A percentile compares a stretch with the other conserved stretches of the same genome.
These are phyloP conservation scores for Oreonectes daqikongensis DNA, from an alignment of 2,797 vertebrate genomes.

Conservation along the genomic window DNA sequence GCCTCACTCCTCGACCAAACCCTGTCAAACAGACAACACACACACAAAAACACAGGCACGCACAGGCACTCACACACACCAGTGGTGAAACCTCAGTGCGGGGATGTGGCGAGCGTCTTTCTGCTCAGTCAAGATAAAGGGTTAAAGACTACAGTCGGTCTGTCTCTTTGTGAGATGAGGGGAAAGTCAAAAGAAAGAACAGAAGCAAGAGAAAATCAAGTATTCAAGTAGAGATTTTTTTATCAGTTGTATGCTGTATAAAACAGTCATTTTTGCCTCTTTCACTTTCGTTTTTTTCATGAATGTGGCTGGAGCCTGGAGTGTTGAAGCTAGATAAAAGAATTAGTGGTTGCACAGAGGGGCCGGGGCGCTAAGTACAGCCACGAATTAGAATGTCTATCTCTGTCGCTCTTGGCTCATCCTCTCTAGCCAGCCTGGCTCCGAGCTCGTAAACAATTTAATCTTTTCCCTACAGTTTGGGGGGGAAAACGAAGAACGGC, in stretches of 20 bases:
- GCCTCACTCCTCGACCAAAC: slow-evolving; percentile 60
- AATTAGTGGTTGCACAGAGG: slow-evolving; percentile 95
- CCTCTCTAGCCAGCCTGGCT: slow-evolving; percentile 85
- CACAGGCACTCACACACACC: slow-evolving; percentile 45
- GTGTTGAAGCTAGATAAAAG: slow-evolving; percentile 99
- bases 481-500: slow-evolving; percentile 67
- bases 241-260: slow-evolving; percentile 87
- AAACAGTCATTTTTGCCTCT: slow-evolving; percentile 87
- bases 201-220: slow-evolving; percentile 78
- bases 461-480: slow-evolving; percentile 97
- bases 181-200: slow-evolving; percentile 48
- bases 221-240: slow-evolving; percentile 93
- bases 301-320: slow-evolving; percentile 93
- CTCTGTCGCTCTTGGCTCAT: slow-evolving; percentile 96
- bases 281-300: slow-evolving; percentile 80
- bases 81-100: slow-evolving; percentile 77
- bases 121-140: slow-evolving; percentile 98
- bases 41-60: slow-evolving; percentile 32
- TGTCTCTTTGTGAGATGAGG: slow-evolving; percentile 80
- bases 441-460: slow-evolving; percentile 97
- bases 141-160: slow-evolving; percentile 96
- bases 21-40: slow-evolving; percentile 33
- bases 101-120: slow-evolving; percentile 90
- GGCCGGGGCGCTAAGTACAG: slow-evolving; percentile 88
- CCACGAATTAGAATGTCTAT: slow-evolving; percentile 96